phyloP scores from a whole-genome alignment of 2,113 vertebrate species.

The Tragulus kanchil region DNA sequence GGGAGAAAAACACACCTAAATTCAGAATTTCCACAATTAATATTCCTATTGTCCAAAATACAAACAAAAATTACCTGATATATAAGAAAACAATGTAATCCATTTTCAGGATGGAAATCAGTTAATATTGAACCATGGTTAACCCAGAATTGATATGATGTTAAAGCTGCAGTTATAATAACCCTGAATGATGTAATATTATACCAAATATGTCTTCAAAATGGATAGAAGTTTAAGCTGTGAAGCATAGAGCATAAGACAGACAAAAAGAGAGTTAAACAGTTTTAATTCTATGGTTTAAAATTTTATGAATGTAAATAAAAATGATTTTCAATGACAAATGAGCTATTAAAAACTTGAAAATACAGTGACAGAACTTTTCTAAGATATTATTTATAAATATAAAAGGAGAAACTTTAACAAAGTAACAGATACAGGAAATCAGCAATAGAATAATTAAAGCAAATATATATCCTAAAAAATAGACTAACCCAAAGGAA shows the following conservation, averaged over 20 bases:
- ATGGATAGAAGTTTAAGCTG: not conserved
- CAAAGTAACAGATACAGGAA: not conserved
- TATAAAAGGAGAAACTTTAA: not conserved
- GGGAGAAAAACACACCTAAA: not conserved
- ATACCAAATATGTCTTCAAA: not conserved
- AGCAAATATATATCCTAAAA: not conserved
- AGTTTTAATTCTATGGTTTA: not conserved
- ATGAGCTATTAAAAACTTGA: not conserved
- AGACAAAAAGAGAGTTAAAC: not conserved
- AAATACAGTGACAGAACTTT: not conserved
- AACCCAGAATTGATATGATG: not conserved
- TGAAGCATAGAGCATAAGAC: not conserved
- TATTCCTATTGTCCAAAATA: not conserved
- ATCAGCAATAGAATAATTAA: not conserved
- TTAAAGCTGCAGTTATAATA: not conserved
- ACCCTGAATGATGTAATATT: not conserved
- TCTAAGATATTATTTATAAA: no score
- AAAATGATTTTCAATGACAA: not conserved
- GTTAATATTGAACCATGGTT: not conserved
- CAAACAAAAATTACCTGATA: not conserved
- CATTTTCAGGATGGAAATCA: not conserved
- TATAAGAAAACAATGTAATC: not conserved
- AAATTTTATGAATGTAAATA: not conserved
- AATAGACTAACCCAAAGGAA: not conserved
- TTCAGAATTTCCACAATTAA: not conserved